phyloP scores from a whole-genome alignment of 2,888 invertebrate species.

The Nemotelus pantherinus region DNA sequence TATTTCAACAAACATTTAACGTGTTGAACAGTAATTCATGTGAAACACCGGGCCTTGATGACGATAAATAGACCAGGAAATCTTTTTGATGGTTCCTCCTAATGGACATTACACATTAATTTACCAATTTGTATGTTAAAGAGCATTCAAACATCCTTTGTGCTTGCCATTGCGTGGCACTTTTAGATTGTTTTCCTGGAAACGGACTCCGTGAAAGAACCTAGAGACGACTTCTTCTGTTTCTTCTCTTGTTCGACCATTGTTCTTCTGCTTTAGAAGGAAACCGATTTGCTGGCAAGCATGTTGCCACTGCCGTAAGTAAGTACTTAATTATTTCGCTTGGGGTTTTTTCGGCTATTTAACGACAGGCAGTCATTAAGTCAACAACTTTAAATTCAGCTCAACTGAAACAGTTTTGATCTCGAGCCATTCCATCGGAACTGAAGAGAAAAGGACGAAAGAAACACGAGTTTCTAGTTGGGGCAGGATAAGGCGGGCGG shows the following conservation, averaged over 20 bases:
- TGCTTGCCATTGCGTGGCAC: slow-evolving; percentile 6
- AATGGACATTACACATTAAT: slow-evolving; percentile 34
- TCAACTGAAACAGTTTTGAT: slow-evolving; percentile 49
- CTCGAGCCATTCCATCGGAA: slow-evolving; percentile 40
- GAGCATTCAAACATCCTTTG: slow-evolving; percentile 45
- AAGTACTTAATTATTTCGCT: slow-evolving; percentile 47
- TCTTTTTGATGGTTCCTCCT: slow-evolving; percentile 33
- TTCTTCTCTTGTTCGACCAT: slow-evolving; percentile 1
- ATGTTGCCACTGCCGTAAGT: slow-evolving; percentile 29
- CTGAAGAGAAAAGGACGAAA: background rate
- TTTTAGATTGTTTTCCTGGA: slow-evolving; percentile 32
- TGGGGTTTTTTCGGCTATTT: slow-evolving; percentile 43
- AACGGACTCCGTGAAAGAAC: slow-evolving; percentile 26
- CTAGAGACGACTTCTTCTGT: background rate
- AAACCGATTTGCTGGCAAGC: slow-evolving; percentile 13
- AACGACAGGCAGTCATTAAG: slow-evolving; percentile 46
- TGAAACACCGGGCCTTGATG: background rate
- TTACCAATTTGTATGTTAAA: slow-evolving; percentile 43
- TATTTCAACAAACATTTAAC: slow-evolving; percentile 7
- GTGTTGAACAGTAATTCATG: slow-evolving; percentile 8
- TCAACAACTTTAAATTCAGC: slow-evolving; percentile 49
- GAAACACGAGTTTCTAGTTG: background rate
- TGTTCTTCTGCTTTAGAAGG: background rate
- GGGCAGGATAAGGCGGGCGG: background rate
- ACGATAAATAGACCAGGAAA: slow-evolving; percentile 23